Conservation (phyloP, 2,797 vertebrate genomes). For the Acanthurus leucopareius region DNA sequence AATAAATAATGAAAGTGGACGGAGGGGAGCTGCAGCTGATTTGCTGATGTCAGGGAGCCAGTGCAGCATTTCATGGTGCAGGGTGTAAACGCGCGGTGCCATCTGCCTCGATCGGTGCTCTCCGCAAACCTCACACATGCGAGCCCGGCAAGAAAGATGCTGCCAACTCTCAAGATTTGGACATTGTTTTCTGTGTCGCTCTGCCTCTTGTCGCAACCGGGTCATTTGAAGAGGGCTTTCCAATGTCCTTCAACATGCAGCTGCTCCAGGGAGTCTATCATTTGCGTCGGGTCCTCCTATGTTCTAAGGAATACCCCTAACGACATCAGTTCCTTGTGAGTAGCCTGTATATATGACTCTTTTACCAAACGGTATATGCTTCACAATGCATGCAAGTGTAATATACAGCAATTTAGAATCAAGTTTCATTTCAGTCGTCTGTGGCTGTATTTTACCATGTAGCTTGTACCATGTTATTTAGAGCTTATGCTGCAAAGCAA, state of each 20-base stretch:
- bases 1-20: conserved; percentile 87
- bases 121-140: conserved; percentile 73
- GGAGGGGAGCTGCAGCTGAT: conserved; percentile 84
- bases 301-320: conserved; percentile 89
- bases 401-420: neutral
- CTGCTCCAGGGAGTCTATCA: conserved; percentile 96
- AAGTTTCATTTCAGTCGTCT: neutral
- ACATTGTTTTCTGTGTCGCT: conserved; percentile 78
- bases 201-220: conserved; percentile 80
- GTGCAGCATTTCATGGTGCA: conserved; percentile 89
- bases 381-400: neutral
- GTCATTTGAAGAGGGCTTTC: conserved; percentile 82
- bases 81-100: conserved; percentile 78
- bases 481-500: conserved; percentile 1
- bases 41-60: conserved; percentile 93
- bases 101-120: conserved; percentile 61
- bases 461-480: neutral
- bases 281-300: conserved; percentile 93
- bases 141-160: conserved; percentile 79
- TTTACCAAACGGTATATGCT: neutral
- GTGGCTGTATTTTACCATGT: neutral
- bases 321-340: conserved; percentile 95
- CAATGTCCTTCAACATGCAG: conserved; percentile 93
- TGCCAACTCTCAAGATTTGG: conserved; percentile 79
- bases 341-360: conserved; percentile 46